A percentile compares a stretch with the other conserved stretches of the same genome.
phyloP scores from a whole-genome alignment of 2,797 vertebrate genomes.

The Sebastes elongatus region DNA sequence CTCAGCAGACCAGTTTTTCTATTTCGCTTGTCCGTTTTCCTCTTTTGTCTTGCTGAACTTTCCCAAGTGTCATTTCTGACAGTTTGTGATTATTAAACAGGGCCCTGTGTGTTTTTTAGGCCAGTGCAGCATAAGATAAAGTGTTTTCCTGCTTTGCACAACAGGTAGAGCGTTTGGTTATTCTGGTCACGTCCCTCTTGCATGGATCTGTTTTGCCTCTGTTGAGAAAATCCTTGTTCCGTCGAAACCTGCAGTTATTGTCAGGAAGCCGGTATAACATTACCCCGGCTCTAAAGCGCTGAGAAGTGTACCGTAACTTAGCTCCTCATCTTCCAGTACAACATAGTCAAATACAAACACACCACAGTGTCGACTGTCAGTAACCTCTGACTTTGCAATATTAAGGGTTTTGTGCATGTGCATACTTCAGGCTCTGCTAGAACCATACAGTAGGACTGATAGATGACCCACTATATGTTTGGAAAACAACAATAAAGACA shows the following conservation, averaged over 20 bases:
- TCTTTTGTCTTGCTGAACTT: constrained; percentile 17
- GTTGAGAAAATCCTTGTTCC: constrained; percentile 42
- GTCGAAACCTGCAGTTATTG: constrained; percentile 39
- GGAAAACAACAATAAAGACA: constrained; percentile 39
- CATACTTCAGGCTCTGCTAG: not conserved
- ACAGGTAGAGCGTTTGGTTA: constrained; percentile 37
- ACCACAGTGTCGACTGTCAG: constrained; percentile 15
- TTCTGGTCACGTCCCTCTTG: constrained; percentile 19
- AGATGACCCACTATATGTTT: constrained; percentile 25
- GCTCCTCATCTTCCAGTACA: constrained; percentile 34
- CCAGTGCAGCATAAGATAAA: not conserved
- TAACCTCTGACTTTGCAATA: constrained; percentile 3
- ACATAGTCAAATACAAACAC: constrained; percentile 54
- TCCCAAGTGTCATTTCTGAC: constrained; percentile 13
- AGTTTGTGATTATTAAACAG: constrained; percentile 17
- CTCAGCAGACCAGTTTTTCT: not conserved
- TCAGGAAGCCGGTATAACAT: constrained; percentile 49
- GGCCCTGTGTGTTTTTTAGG: not conserved
- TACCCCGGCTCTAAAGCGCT: constrained; percentile 17
- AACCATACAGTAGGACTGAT: not conserved
- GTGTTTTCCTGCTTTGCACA: constrained; percentile 9
- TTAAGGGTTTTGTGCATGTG: not conserved
- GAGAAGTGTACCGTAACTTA: constrained; percentile 26
- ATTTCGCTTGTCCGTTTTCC: not conserved
- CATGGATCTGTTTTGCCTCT: constrained; percentile 52